phyloP scores from a whole-genome alignment of 2,888 invertebrate genomes.

The Yponomeuta evonymella region DNA sequence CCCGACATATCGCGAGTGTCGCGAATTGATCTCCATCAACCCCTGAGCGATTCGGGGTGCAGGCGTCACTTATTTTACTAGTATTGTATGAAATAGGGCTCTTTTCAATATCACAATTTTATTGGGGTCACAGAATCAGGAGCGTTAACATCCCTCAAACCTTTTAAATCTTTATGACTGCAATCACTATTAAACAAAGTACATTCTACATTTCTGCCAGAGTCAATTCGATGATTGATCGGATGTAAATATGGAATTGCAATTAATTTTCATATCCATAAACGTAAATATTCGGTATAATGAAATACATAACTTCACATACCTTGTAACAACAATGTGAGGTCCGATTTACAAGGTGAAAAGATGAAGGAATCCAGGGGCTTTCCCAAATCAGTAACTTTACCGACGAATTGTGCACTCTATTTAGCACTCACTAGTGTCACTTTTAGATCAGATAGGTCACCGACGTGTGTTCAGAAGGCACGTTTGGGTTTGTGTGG shows the following conservation, averaged over 20 bases:
- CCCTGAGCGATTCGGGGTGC: constrained; percentile 31
- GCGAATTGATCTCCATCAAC: constrained; percentile 38
- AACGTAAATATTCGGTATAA: not conserved
- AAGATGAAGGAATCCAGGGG: not conserved
- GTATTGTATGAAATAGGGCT: constrained; percentile 58
- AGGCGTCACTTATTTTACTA: constrained; percentile 37
- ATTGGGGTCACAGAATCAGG: constrained; percentile 66
- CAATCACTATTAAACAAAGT: not conserved
- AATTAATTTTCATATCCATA: not conserved
- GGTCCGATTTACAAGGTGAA: not conserved
- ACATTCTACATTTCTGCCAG: not conserved
- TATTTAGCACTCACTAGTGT: constrained; percentile 11
- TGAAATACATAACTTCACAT: not conserved
- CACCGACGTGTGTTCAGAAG: constrained; percentile 7
- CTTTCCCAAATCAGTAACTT: constrained; percentile 1
- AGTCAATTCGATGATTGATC: not conserved
- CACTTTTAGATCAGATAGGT: not conserved
- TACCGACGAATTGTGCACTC: constrained; percentile 1
- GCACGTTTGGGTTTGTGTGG: not conserved
- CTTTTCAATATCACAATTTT: constrained; percentile 60
- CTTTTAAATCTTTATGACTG: constrained; percentile 7
- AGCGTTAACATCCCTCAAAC: constrained; percentile 1
- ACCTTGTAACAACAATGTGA: not conserved
- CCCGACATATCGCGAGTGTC: not conserved
- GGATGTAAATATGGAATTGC: not conserved